phyloP scores from a whole-genome alignment of 30 jellyfish, hydroid and myxozoan species.

The Hydractinia echinata region DNA sequence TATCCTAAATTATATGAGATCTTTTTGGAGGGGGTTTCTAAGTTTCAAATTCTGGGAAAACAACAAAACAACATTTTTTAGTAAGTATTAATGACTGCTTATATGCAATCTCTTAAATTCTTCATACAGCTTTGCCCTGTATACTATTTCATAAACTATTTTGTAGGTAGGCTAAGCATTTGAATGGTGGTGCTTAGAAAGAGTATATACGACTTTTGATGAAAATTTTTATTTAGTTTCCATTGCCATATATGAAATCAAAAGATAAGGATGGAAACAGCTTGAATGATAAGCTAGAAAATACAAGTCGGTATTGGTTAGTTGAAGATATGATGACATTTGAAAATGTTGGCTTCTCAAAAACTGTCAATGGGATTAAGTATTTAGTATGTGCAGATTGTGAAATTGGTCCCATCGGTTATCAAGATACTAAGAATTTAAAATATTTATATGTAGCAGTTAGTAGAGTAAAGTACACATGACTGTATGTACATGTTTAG shows the following conservation, averaged over 20 bases:
- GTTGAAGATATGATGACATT: conserved; percentile 69
- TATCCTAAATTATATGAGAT: no score
- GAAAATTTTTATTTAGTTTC: conserved; percentile 22
- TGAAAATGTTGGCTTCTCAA: conserved; percentile 92
- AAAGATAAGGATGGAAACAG: conserved; percentile 7
- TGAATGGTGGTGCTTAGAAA: neutral
- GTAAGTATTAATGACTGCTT: no score
- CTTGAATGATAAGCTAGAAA: conserved; percentile 24
- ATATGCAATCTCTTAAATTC: no score
- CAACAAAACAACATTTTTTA: no score
- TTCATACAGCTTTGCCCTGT: no score
- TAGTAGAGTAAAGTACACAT: conserved; percentile 54
- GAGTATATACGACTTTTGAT: neutral
- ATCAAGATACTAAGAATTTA: conserved; percentile 31
- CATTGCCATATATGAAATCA: conserved; percentile 31
- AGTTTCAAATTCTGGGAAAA: no score
- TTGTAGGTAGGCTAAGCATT: no score
- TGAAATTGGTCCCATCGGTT: conserved; percentile 95
- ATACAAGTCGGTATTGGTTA: conserved; percentile 49
- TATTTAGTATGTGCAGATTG: conserved; percentile 96
- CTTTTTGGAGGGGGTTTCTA: no score
- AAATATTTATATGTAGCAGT: conserved; percentile 62
- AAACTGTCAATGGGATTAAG: conserved; percentile 49
- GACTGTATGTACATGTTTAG: conserved; percentile 5
- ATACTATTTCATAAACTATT: no score